These are phyloP conservation scores for Micromussa lordhowensis DNA, from an alignment of 92 coral and sea anemone species.

Conservation along the genomic window DNA sequence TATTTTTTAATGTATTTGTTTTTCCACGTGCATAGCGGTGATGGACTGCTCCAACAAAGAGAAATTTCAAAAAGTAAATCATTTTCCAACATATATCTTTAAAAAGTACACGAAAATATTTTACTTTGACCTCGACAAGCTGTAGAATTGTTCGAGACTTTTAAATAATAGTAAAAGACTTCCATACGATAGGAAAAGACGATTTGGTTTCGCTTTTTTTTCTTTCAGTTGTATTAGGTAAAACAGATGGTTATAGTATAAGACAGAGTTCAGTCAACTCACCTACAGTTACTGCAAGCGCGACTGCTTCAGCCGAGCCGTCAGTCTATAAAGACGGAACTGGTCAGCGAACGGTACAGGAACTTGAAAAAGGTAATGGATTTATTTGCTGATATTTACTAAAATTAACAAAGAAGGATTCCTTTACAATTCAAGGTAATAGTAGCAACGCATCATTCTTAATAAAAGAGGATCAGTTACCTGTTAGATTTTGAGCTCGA, in stretches of 20 bases:
- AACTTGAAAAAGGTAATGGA: conserved; percentile 25
- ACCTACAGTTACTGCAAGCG: not conserved
- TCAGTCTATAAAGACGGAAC: not conserved
- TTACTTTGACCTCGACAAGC: no score
- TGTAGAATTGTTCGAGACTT: not conserved
- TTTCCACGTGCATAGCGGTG: not conserved
- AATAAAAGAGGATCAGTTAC: no score
- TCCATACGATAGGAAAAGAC: no score
- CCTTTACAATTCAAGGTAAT: not conserved
- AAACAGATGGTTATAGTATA: not conserved
- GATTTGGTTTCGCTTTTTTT: not conserved
- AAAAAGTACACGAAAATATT: no score
- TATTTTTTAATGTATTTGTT: not conserved
- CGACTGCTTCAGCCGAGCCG: not conserved
- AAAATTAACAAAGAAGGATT: not conserved
- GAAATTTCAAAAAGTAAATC: no score
- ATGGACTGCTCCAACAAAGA: not conserved
- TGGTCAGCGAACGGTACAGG: conserved; percentile 10
- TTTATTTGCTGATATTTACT: no score
- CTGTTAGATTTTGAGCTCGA: no score
- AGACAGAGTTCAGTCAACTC: not conserved
- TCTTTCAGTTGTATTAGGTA: not conserved
- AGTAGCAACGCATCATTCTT: no score
- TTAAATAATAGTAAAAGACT: no score
- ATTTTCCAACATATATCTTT: no score